phyloP scores from a whole-genome alignment of 1,140 invertebrate genomes.

The Drepana arcuata region DNA sequence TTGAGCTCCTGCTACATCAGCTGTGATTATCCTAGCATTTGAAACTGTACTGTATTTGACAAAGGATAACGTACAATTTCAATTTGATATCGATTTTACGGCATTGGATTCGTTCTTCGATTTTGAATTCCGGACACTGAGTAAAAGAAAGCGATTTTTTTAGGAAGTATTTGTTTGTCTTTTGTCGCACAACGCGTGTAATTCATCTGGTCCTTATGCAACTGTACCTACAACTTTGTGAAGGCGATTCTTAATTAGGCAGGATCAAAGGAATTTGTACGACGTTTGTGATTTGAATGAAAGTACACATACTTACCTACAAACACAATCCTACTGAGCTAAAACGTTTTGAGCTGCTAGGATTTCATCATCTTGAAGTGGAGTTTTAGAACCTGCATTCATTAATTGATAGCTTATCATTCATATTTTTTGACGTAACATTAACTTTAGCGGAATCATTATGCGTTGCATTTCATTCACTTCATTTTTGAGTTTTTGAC shows the following conservation, averaged over 20 bases:
- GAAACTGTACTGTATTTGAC: conserved; percentile 16
- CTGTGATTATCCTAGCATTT: conserved; percentile 28
- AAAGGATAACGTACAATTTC: conserved; percentile 16
- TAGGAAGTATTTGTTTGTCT: conserved; percentile 49
- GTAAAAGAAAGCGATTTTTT: conserved; percentile 64
- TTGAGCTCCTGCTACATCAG: conserved; percentile 18
- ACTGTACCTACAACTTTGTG: conserved; percentile 7
- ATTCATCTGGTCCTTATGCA: conserved; percentile 39
- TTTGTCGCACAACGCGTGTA: too few species aligned
- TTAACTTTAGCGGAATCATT: too few species aligned
- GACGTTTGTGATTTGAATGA: too few species aligned
- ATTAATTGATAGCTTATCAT: too few species aligned
- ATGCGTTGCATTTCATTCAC: conserved; percentile 25
- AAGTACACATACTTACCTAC: neutral
- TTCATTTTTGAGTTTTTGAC: conserved; percentile 18
- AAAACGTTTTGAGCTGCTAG: too few species aligned
- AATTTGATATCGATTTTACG: conserved; percentile 3
- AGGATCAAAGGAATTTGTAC: too few species aligned
- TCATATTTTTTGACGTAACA: too few species aligned
- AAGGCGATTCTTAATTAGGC: too few species aligned
- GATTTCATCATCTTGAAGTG: too few species aligned
- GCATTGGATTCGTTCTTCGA: conserved; percentile 50
- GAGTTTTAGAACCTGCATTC: too few species aligned
- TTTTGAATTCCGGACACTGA: conserved; percentile 59
- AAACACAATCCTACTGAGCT: too few species aligned